Evolutionary conservation across 1,140 invertebrate genomes (phyloP), one percentile per base, ranked within the genome.

Genomic region (Druon quercuslanigerum): DNA sequence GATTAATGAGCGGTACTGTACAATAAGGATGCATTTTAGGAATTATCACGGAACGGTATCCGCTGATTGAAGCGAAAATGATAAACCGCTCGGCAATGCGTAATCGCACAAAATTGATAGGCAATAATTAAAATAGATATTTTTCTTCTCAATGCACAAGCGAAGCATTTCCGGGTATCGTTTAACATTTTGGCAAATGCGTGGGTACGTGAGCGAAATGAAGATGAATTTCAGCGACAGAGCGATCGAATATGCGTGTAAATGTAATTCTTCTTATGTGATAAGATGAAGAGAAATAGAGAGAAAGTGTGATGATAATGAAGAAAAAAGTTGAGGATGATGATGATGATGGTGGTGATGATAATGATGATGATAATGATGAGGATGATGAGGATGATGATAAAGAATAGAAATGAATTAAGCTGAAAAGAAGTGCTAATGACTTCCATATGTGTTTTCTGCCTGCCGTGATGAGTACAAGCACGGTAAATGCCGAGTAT

Each of bases 141-240:
- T 40, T 66, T 40, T 66, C 0, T 66, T 66, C 7, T 5, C 57
- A 40, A 16, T 12, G 57, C 57, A 66, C 57, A 66, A 40, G 57
- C 57, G 57, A 66, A 66, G 20, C 13, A 66, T 33, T 66, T 66
- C 20, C 57, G 20, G 33, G 57, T 14, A 5, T 6, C 13, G 20
- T 66, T 66, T 66, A 66, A 66, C 57, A 40, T 66, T 66, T 66
- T 66, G 20, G 57, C 57, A 66, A 66, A 66, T 33, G 57, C 13
- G 57, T 66, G 56, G 25, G 6, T 8, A 56, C 54, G 54, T 17
- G 57, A 33, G 57, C 16, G 57, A 40, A 40, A 40, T 66, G 1
- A 66, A 66, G 20, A 66, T 66, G 57, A 66, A 66, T 66, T 40
- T 66, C 57, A 14, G 57, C 20, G 57, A 66, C 20, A 66, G 57